Percentiles rank a stretch among this genome's conserved stretches.
Evolutionary conservation across 2,113 vertebrate genomes (phyloP).

Genomic region (Motacilla alba): DNA sequence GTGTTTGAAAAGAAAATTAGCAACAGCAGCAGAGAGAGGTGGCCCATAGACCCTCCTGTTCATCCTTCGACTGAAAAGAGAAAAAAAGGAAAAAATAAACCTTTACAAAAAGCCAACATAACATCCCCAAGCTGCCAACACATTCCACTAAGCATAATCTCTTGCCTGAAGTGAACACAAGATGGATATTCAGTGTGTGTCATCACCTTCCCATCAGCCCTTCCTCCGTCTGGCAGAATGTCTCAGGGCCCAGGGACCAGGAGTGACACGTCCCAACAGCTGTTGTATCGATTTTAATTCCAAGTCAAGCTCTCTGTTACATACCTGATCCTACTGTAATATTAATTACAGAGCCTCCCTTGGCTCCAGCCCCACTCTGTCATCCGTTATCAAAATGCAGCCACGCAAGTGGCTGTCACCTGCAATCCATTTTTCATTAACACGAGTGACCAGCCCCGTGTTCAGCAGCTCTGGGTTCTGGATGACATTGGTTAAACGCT

Average conservation of each 20-base stretch:
- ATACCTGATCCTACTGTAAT: constrained; percentile 29
- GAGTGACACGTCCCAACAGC: constrained; percentile 28
- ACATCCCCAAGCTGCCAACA: constrained; percentile 26
- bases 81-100: neutral
- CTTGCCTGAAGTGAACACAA: constrained; percentile 30
- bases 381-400: constrained; percentile 54
- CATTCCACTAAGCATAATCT: constrained; percentile 36
- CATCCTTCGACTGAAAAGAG: neutral
- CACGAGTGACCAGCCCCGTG: constrained; percentile 35
- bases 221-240: neutral
- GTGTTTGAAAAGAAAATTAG: neutral
- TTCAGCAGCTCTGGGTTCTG: constrained; percentile 18
- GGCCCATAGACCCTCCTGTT: neutral
- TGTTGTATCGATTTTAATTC: constrained; percentile 49
- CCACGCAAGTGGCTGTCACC: neutral
- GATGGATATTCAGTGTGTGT: constrained; percentile 36
- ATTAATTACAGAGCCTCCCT: constrained; percentile 56
- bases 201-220: constrained; percentile 47
- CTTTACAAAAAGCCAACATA: neutral
- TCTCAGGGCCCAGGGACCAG: constrained; percentile 26
- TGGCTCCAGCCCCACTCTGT: neutral
- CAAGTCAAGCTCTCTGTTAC: neutral
- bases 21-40: neutral
- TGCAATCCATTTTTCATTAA: constrained; percentile 60
- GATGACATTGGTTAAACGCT: constrained; percentile 45